Base-by-base conservation (phyloP, 2,888 invertebrate genomes). In the Napeogenes sylphis region DNA sequence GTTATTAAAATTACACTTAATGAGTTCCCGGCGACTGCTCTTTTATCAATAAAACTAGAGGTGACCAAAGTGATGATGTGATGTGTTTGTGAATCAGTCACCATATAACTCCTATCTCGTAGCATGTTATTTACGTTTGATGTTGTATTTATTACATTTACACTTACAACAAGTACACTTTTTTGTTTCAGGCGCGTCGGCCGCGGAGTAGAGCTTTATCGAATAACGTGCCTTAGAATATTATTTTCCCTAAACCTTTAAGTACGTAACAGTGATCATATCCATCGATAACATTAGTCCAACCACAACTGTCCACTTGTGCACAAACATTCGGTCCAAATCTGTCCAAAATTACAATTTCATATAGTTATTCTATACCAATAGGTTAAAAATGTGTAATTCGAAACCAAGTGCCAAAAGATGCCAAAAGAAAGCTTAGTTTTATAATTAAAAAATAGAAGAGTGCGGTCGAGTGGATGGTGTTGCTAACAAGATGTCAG, bases 401-500 rank as follows among this genome's bases (percentile, higher is more conserved):
- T 38, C 42, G 21, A 51, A 55, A 38, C 4, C 30, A 53, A 35
- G 61, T 62, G 56, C 62, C 57, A 63, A 65, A 64, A 55, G 38
- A 58, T 61, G 58, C 51, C 51, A 68, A 63, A 47, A 45, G 53
- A 45, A 51, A n/a, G 42, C 56, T 60, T 57, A 62, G n/a, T 59
- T 64, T 54, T 64, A 42, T 59, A 62, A 47, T 35, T 64, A 51
- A 55, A 58, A 62, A 55, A 65, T 53, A 21, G 62, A 53, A 55
- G 42, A 59, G 61, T 63, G 71, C 72, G 75, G 76, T 76, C 71
- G 84, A 71, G 86, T 90, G 87, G 84, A 89, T 89, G 88, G 84
- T 87, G 83, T 82, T 84, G 79, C 75, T 70, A 81, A 71, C 68
- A 82, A 77, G 65, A 90, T 91, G 91, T 87, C 91, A 64, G 80